Evolutionary conservation across 2,888 invertebrate species (phyloP), one percentile per base, ranked within the genome.

Genomic region (Drosophila antonietae): DNA sequence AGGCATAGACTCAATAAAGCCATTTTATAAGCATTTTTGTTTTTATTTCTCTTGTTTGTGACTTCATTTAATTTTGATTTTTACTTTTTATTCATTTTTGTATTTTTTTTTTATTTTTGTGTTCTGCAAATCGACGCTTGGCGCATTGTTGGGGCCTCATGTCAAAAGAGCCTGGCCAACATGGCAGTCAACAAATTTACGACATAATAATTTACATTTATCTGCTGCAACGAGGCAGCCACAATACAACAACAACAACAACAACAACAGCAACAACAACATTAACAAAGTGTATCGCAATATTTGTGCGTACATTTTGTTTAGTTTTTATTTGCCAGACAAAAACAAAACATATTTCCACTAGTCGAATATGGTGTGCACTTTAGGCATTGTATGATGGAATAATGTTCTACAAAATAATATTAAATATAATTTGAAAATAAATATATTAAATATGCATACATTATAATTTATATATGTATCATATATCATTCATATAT

Each of bases 171-270:
- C 73, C 80, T 62, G 75, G 80, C 86, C 80, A 86, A 86, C 86
- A 86, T 86, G 86, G 86, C 86, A 86, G 86, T 90, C 86, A 90
- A 86, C 86, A 86, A 86, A 86, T 86, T 86, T 91, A 91, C 92
- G 91, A 91, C 91, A 91, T 90, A 91, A 91, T 91, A 91, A 91
- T 91, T 91, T 91, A 91, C 91, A 91, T 91, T 91, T 91, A 91
- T 91, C 91, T 91, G 91, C 91, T 77, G 89, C 90, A 89, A 84
- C 88, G 83, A 83, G 88, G 88, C 88, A 85, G 85, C 73, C 83
- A 82, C 76, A 80, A 68, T 47, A 57, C 64, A 63, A 72, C 66
- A 69, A 46, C 69, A 80, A 57, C 64, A 63, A 72, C 66, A 69
- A 46, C 69, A 80, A 64, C 59, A 68, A 56, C 63, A 62, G 68